These are phyloP conservation scores for Nerophis ophidion DNA, from an alignment of 2,113 vertebrate species.

Conservation along the genomic window DNA sequence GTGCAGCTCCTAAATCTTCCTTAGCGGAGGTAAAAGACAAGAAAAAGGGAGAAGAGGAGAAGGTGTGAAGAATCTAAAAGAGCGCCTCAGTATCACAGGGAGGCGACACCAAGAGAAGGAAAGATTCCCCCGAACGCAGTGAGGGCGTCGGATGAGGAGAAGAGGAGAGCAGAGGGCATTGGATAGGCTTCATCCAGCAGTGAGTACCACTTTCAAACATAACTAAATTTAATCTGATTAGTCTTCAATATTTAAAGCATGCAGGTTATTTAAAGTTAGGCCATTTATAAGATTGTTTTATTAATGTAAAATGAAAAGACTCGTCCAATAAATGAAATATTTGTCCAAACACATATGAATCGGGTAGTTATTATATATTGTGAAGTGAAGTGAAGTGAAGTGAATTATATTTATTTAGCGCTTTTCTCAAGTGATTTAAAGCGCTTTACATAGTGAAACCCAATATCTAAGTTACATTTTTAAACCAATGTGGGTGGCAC, in stretches of 20 bases:
- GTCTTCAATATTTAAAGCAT: neutral
- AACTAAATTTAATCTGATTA: neutral
- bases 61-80: constrained; percentile 28
- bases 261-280: too few species aligned
- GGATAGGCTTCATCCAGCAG: constrained; percentile 55
- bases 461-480: too few species aligned
- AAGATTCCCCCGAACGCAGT: constrained; percentile 55
- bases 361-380: too few species aligned
- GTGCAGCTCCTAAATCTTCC: neutral
- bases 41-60: constrained; percentile 15
- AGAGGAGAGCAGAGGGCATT: constrained; percentile 63
- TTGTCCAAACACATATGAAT: too few species aligned
- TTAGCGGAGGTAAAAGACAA: constrained; percentile 11
- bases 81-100: constrained; percentile 39
- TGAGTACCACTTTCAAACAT: constrained; percentile 27
- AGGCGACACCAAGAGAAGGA: constrained; percentile 51
- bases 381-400: too few species aligned
- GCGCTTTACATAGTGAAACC: too few species aligned
- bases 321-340: too few species aligned
- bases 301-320: too few species aligned
- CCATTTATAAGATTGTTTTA: too few species aligned
- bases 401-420: too few species aligned
- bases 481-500: too few species aligned
- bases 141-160: constrained; percentile 59
- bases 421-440: too few species aligned